Conservation (phyloP, 1,140 invertebrate genomes). For the Ceratosolen fusciceps region DNA sequence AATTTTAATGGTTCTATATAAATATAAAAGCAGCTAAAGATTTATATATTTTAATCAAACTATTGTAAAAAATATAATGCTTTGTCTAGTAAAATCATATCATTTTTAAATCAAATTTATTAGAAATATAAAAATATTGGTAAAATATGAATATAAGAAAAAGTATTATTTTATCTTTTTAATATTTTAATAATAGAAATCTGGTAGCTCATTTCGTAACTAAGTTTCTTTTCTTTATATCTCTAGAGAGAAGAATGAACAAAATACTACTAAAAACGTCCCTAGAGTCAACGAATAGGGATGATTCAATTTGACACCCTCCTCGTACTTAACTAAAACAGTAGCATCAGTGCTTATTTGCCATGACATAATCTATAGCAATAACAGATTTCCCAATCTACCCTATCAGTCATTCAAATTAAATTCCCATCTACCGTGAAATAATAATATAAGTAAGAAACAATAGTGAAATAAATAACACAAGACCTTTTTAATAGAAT, state of each 20-base stretch:
- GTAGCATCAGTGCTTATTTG: background rate
- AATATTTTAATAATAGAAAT: background rate
- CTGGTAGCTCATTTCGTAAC: constrained; percentile 3
- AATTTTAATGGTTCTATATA: too few species aligned
- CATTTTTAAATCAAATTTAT: too few species aligned
- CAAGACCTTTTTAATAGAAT: too few species aligned
- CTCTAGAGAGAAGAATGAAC: constrained; percentile 2
- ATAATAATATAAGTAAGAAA: background rate
- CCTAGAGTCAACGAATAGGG: background rate
- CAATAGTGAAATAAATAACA: background rate
- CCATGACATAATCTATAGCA: background rate
- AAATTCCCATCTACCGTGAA: background rate
- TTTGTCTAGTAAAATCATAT: too few species aligned
- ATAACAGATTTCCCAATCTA: constrained; percentile 1
- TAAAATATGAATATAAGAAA: too few species aligned
- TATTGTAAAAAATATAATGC: too few species aligned
- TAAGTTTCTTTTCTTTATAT: background rate
- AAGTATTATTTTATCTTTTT: too few species aligned
- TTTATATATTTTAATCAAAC: too few species aligned
- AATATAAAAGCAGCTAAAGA: too few species aligned
- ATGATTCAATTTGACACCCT: constrained; percentile 21
- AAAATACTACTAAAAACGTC: background rate
- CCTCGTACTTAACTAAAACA: constrained; percentile 3
- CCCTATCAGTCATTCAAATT: background rate
- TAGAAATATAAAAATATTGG: too few species aligned